Evolutionary conservation across 2,113 vertebrate species (phyloP), one percentile per base, ranked within the genome.

Genomic region (Amblyornis subalaris): DNA sequence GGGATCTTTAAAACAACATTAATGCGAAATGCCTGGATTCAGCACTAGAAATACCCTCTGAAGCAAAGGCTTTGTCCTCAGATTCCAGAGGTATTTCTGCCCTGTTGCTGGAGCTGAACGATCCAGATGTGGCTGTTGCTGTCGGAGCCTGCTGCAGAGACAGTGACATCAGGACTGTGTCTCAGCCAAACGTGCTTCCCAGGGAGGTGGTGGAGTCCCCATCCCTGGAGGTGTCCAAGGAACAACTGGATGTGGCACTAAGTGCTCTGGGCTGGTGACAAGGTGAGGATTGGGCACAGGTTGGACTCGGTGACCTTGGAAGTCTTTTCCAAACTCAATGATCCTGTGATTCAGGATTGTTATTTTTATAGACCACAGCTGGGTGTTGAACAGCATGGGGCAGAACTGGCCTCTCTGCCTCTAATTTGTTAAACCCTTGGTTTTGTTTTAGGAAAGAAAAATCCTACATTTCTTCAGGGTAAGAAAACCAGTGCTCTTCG

Each of bases 171-270:
- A n/a, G 58, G 53, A 21, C 48, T 67, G 21, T 17, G 44, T 36
- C 53, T 12, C 44, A 65, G n/a, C 19, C n/a, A 28, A 40, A 40
- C 1, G 48, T 65, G 48, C 64, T 62, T 47, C 23, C 9, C 40
- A 48, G 24, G 40, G 24, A 55, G 16, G 6, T 40, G 25, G 1
- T 62, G 40, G 65, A 54, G n/a, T 40, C 3, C 29, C 24, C 5
- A 4, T 7, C 3, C 48, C 74, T 71, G 74, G 29, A 78, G 24
- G n/a, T 54, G 24, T 11, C 20, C 47, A 40, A 47, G 73, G 55
- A 78, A 16, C 0, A 38, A 6, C 14, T 53, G 38, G 40, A 17
- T 0, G 0, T 40, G 55, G 23, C 28, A 24, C 20, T 55, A 29
- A 25, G 40, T 9, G 55, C 29, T 62, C 55, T 62, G 74, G 40